Evolutionary conservation across 23 tunicate genomes (phyloP).

Genomic region (Clavelina lepadiformis): DNA sequence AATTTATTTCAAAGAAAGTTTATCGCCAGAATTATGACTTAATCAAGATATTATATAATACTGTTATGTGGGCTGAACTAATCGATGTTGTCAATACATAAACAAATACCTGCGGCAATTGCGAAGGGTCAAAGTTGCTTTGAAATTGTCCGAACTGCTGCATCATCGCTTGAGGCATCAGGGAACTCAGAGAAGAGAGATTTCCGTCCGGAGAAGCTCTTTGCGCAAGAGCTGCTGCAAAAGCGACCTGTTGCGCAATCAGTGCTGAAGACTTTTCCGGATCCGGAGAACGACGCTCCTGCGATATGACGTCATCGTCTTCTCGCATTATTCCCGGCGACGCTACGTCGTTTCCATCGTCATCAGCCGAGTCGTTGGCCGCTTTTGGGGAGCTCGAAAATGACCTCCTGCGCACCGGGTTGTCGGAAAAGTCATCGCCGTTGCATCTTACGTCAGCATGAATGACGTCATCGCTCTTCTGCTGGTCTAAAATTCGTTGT

Average conservation of each 20-base stretch:
- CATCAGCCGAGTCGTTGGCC: constrained; percentile 36
- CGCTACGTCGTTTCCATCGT: constrained; percentile 31
- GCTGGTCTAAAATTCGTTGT: constrained; percentile 40
- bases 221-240: constrained; percentile 79
- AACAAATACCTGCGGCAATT: constrained; percentile 75
- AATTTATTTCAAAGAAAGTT: no score
- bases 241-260: constrained; percentile 60
- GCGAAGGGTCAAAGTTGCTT: constrained; percentile 54
- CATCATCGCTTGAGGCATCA: constrained; percentile 58
- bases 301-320: constrained; percentile 27
- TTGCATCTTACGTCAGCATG: constrained; percentile 26
- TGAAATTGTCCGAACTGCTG: constrained; percentile 82
- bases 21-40: no score
- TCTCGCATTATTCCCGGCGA: constrained; percentile 33
- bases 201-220: constrained; percentile 24
- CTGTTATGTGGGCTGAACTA: no score
- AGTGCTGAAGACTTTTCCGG: constrained; percentile 27
- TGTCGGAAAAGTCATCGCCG: constrained; percentile 45
- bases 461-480: constrained; percentile 36
- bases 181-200: constrained; percentile 15
- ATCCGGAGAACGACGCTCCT: constrained; percentile 10
- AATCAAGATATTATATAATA: no score
- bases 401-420: constrained; percentile 20
- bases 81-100: neutral
- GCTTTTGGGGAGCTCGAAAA: constrained; percentile 24